Percentiles rank a stretch among this genome's conserved stretches.
Evolutionary conservation across 92 coral and sea anemone genomes (phyloP).

Genomic region (Isaurus tuberculatus): DNA sequence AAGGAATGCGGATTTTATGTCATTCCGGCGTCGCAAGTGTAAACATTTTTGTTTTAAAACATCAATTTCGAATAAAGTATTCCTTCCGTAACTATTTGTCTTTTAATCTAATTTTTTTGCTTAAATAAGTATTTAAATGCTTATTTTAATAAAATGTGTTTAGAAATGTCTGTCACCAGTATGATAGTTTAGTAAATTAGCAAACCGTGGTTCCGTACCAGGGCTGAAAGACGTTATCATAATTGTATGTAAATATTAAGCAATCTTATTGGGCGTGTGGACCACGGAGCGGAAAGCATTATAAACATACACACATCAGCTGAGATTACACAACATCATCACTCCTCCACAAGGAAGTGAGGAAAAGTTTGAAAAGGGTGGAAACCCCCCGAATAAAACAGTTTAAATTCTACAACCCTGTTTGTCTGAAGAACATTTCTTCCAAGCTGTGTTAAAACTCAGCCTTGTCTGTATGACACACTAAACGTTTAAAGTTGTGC

Average conservation of each 20-base stretch:
- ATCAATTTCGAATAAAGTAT: not conserved
- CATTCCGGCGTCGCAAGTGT: not conserved
- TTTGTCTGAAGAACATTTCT: not conserved
- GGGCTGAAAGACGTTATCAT: not conserved
- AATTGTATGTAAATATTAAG: conserved; percentile 10
- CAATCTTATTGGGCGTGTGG: not conserved
- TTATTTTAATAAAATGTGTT: not conserved
- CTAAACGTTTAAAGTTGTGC: not conserved
- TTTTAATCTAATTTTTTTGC: not conserved
- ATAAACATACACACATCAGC: conserved; percentile 1
- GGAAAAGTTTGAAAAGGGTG: not conserved
- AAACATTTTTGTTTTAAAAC: not conserved
- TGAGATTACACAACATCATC: not conserved
- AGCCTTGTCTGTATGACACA: not conserved
- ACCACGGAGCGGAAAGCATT: not conserved
- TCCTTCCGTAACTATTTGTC: not conserved
- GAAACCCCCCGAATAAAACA: not conserved
- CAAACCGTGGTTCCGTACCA: not conserved
- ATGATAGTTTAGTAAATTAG: not conserved
- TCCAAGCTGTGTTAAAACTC: conserved; percentile 1
- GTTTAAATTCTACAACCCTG: not conserved
- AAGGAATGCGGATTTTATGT: conserved; percentile 31
- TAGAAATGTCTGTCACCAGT: not conserved
- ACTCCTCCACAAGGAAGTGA: not conserved
- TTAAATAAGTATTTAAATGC: not conserved